Evolutionary conservation across 2,113 vertebrate species (phyloP), one percentile per base, ranked within the genome.

Genomic region (Pogonocichla stellata): DNA sequence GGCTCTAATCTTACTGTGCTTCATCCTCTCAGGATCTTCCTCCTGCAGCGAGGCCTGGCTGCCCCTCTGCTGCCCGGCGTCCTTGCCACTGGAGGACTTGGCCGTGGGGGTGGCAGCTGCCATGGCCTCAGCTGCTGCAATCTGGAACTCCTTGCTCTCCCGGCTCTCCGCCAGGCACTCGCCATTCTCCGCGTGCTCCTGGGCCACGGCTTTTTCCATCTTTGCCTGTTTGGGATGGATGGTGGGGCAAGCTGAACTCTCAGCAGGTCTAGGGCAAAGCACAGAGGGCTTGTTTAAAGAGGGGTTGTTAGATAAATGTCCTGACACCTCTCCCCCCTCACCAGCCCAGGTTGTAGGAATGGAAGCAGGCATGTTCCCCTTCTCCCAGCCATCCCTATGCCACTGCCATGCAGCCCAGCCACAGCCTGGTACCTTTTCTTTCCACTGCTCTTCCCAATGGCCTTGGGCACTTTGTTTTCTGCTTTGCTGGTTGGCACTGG

Each of bases 11-110:
- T 99, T 99, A 99, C 99, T 99, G 98, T 99, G 99, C 98, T 98
- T 99, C 97, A 98, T 99, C 93, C 99, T 98, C 94, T 99, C 99
- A 0, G 99, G 98, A 91, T 99, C 99, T 93, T 99, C 99, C 56
- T 99, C 99, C 3, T 98, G 98, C 24, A 97, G 97, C 1, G 97
- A 95, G 38, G 97, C 92, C 13, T 98, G 80, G 98, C 97, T 91
- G 97, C 91, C 67, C 60, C 92, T 40, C 57, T 97, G 95, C 86
- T 97, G 98, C 19, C 97, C 94, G 0, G 90, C 94, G 29, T 99
- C 98, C 83, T 98, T 98, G 90, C 97, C 97, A 2, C 97, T 98
- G 0, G 94, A 92, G 62, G 98, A 95, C 65, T 95, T 95, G 20
- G 91, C 87, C 1, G 97, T 92, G 28, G 88, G 93, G 85, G 96